A percentile compares a stretch with the other conserved stretches of the same genome.
These are phyloP conservation scores for Brachyptera putata DNA, from an alignment of 2,888 invertebrate species.

Conservation along the genomic window DNA sequence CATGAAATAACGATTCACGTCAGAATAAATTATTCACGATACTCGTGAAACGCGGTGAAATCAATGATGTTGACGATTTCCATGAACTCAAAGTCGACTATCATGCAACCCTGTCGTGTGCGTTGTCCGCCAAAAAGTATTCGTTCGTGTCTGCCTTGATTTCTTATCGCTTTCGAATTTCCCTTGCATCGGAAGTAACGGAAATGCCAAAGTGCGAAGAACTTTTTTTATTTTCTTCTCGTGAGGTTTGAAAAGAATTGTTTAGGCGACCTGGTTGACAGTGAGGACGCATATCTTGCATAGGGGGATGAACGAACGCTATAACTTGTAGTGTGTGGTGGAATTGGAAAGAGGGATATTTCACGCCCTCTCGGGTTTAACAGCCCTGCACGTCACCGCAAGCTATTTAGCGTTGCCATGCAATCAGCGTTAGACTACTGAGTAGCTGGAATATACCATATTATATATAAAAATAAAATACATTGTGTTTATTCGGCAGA, in stretches of 20 bases:
- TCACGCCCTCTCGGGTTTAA: not conserved
- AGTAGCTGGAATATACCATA: not conserved
- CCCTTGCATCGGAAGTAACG: not conserved
- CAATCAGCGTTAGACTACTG: not conserved
- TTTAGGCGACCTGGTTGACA: not conserved
- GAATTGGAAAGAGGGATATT: not conserved
- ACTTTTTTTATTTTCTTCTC: not conserved
- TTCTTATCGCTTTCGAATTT: not conserved
- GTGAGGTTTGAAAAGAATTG: not conserved
- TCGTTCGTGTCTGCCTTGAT: too few relatives aligned
- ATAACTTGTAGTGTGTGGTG: not conserved
- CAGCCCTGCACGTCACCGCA: not conserved
- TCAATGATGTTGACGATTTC: not conserved
- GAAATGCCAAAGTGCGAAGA: not conserved
- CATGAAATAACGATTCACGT: not conserved
- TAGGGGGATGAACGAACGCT: not conserved
- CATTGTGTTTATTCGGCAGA: not conserved
- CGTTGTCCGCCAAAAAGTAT: too few relatives aligned
- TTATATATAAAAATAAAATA: not conserved
- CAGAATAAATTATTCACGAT: not conserved
- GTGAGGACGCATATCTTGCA: not conserved
- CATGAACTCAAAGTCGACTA: too few relatives aligned
- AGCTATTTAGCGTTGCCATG: not conserved
- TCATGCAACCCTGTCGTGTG: too few relatives aligned
- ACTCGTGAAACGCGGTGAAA: not conserved